Conservation (phyloP, 2,888 invertebrate genomes). For the Boloria selene region DNA sequence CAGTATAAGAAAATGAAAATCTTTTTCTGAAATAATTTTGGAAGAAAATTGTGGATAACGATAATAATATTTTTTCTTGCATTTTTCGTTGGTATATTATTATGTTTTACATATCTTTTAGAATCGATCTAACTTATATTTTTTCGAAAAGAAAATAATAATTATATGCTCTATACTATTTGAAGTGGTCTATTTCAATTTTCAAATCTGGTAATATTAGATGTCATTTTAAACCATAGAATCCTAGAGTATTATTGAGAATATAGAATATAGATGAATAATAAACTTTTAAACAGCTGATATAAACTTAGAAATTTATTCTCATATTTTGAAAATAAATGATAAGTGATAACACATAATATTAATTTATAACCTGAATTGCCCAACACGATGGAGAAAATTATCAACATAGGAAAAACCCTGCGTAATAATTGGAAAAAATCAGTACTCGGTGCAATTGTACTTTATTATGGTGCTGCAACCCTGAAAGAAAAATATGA, state of each 20-base stretch:
- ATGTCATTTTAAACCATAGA: conserved; percentile 6
- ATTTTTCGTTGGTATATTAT: too few relatives aligned
- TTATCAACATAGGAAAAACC: conserved; percentile 85
- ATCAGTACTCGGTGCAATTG: conserved; percentile 86
- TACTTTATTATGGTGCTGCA: conserved; percentile 86
- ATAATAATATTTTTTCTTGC: too few relatives aligned
- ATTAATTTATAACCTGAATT: background rate
- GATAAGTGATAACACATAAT: background rate
- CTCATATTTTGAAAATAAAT: background rate
- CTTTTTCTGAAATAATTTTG: too few relatives aligned
- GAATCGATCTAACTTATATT: too few relatives aligned
- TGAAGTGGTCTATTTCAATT: too few relatives aligned
- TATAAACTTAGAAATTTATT: background rate
- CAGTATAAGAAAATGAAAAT: too few relatives aligned
- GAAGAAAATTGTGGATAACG: too few relatives aligned
- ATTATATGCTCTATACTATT: too few relatives aligned
- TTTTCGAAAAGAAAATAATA: too few relatives aligned
- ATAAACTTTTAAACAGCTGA: conserved; percentile 24
- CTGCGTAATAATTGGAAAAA: conserved; percentile 95
- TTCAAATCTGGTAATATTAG: background rate
- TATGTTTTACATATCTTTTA: too few relatives aligned
- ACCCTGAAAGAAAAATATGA: conserved; percentile 87
- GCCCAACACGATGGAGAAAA: conserved; percentile 69
- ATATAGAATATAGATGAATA: too few relatives aligned
- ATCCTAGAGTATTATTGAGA: too few relatives aligned